Evolutionary conservation across 92 coral and sea anemone species (phyloP).

Genomic region (Epizoanthus ramosus): DNA sequence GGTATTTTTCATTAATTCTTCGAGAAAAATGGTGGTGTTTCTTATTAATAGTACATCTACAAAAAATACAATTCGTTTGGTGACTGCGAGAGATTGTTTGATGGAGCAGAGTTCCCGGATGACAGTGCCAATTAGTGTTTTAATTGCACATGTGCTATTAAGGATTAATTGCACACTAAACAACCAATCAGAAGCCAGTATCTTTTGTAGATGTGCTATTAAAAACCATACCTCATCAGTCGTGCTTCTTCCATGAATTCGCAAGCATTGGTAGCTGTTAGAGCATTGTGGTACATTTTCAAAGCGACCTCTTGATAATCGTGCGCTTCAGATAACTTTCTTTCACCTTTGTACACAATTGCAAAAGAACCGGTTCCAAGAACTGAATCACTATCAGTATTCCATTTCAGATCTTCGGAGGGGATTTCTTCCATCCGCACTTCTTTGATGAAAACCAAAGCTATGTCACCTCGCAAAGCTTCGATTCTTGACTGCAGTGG

Average conservation of each 20-base stretch:
- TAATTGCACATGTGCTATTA: too few relatives aligned
- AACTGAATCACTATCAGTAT: background rate
- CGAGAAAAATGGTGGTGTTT: too few relatives aligned
- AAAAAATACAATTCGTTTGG: too few relatives aligned
- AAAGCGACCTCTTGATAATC: conserved; percentile 5
- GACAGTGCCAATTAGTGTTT: too few relatives aligned
- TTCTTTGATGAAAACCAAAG: conserved; percentile 3
- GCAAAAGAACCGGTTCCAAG: conserved; percentile 32
- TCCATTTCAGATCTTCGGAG: conserved; percentile 25
- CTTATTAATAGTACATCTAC: too few relatives aligned
- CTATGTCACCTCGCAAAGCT: background rate
- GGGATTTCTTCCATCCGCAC: background rate
- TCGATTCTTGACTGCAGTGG: too few relatives aligned
- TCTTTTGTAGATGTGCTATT: too few relatives aligned
- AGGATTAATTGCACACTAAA: too few relatives aligned
- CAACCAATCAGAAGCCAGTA: too few relatives aligned
- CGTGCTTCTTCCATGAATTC: background rate
- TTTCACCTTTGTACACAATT: conserved; percentile 28
- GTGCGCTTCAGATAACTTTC: background rate
- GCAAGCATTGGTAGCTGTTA: background rate
- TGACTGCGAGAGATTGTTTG: too few relatives aligned
- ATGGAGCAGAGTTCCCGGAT: too few relatives aligned
- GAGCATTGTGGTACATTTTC: background rate
- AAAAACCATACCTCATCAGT: background rate
- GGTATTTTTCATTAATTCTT: too few relatives aligned